Percentiles rank a stretch among this genome's conserved stretches.
Conservation (phyloP, 2,797 vertebrate genomes). For the Eidolon dupreanum region DNA sequence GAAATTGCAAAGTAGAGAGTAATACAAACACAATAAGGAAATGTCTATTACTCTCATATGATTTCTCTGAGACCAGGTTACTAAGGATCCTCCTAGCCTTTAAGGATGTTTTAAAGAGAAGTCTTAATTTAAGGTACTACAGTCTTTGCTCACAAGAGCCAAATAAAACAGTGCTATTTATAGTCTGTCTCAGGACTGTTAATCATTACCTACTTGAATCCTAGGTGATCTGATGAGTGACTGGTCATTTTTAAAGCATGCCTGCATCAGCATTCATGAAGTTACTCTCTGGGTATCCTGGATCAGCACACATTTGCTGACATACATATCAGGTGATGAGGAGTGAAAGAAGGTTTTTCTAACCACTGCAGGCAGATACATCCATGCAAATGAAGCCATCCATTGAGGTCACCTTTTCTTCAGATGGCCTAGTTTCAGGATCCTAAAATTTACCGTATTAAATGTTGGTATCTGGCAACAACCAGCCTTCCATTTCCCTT, state of each 20-base stretch:
- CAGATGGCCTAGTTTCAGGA: background rate
- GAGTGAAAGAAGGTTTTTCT: background rate
- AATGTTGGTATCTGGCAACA: background rate
- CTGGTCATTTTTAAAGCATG: background rate
- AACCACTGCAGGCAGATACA: background rate
- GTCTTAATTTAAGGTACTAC: constrained; percentile 51
- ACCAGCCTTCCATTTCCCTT: background rate
- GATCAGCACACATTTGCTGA: background rate
- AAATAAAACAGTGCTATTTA: background rate
- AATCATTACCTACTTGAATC: background rate
- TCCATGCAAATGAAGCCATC: background rate
- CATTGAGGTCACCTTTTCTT: background rate
- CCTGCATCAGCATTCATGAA: background rate
- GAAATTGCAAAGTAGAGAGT: background rate
- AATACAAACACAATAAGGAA: background rate
- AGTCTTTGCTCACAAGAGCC: constrained; percentile 43
- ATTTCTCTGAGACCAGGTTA: background rate
- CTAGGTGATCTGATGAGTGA: background rate
- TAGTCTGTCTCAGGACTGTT: background rate
- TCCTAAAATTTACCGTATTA: background rate
- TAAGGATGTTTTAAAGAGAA: constrained; percentile 25
- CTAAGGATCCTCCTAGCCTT: background rate
- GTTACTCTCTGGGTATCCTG: background rate
- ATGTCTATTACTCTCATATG: background rate
- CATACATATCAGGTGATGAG: background rate